Conservation (phyloP, 2,888 invertebrate species). For the Carabus problematicus region DNA sequence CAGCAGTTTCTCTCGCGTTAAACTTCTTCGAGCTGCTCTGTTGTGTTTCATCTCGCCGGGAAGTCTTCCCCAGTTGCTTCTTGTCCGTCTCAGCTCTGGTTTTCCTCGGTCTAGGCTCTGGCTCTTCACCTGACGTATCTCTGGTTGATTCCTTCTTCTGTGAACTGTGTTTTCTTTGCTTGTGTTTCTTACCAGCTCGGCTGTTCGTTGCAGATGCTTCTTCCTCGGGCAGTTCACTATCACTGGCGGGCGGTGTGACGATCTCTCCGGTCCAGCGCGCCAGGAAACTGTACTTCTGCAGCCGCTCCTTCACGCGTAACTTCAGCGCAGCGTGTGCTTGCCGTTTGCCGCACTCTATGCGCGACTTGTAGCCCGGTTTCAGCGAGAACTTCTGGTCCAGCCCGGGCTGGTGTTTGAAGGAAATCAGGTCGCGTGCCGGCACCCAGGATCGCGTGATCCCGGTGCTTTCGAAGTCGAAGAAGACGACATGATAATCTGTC, state of each 20-base stretch:
- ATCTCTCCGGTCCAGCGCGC: constrained; percentile 59
- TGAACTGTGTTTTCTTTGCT: neutral
- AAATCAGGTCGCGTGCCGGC: constrained; percentile 55
- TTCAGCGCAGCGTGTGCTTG: constrained; percentile 60
- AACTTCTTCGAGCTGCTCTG: too few species aligned
- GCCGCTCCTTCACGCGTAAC: constrained; percentile 55
- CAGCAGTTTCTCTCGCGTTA: too few species aligned
- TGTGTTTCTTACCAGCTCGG: neutral
- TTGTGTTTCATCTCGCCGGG: too few species aligned
- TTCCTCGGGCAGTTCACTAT: neutral
- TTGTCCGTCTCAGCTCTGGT: too few species aligned
- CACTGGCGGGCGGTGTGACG: constrained; percentile 8
- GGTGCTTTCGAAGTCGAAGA: constrained; percentile 63
- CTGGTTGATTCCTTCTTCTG: neutral
- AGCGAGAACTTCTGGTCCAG: constrained; percentile 11
- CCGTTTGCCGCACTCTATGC: constrained; percentile 56
- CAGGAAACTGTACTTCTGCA: constrained; percentile 61
- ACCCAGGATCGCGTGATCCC: constrained; percentile 61
- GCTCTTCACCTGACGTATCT: too few species aligned
- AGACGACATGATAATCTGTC: constrained; percentile 65
- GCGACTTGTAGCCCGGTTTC: constrained; percentile 53
- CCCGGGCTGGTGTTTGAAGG: constrained; percentile 51
- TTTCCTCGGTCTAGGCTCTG: too few species aligned
- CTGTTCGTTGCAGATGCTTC: neutral
- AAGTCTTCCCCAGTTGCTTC: too few species aligned